A percentile compares a stretch with the other conserved stretches of the same genome.
Conservation (phyloP, 2,888 invertebrate species). For the Amaurobius ferox region DNA sequence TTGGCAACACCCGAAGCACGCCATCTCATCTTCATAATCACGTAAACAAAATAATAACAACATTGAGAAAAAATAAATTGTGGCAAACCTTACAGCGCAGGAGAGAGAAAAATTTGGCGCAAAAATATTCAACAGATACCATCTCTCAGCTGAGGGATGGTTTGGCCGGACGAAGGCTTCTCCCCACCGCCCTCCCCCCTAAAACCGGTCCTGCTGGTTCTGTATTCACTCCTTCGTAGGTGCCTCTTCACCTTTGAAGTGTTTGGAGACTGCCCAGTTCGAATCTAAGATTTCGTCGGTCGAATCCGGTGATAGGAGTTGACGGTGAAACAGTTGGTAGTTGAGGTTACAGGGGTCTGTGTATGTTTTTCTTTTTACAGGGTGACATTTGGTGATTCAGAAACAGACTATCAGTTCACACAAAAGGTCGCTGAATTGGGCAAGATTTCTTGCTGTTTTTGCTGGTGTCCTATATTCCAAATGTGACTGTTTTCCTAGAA, state of each 20-base stretch:
- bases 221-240: constrained; percentile 1
- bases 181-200: not conserved
- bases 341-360: no score
- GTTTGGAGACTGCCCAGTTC: constrained; percentile 6
- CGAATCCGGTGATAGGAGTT: not conserved
- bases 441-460: no score
- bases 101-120: constrained; percentile 15
- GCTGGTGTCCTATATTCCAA: no score
- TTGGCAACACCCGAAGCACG: constrained; percentile 48
- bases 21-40: constrained; percentile 43
- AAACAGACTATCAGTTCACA: no score
- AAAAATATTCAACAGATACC: constrained; percentile 56
- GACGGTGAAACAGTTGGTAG: not conserved
- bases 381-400: no score
- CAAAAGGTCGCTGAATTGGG: no score
- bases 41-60: constrained; percentile 38
- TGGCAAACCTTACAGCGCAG: constrained; percentile 26
- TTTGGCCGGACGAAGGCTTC: constrained; percentile 17
- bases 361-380: no score
- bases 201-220: constrained; percentile 55
- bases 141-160: constrained; percentile 30
- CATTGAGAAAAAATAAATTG: not conserved
- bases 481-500: no score
- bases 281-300: not conserved
- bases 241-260: not conserved